Evolutionary conservation across 2,888 invertebrate species (phyloP).

Genomic region (Eristalinus sepulchralis): DNA sequence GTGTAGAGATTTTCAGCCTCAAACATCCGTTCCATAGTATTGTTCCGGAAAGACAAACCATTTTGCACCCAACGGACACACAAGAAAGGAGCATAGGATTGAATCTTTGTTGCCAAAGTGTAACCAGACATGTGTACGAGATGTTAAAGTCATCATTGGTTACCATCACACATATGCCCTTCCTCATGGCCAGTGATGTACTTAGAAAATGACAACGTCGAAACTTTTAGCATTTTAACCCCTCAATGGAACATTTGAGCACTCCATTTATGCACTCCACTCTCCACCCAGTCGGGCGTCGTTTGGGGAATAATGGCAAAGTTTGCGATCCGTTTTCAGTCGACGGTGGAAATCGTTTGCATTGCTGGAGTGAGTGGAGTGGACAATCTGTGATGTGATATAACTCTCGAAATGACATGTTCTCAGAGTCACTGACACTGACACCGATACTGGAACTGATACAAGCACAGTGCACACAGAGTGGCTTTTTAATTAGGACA

Average conservation of each 20-base stretch:
- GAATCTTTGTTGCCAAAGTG: conserved; percentile 69
- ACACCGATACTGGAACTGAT: conserved; percentile 33
- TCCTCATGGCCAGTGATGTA: conserved; percentile 1
- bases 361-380: conserved; percentile 23
- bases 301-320: conserved; percentile 57
- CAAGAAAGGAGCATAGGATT: conserved; percentile 31
- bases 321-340: conserved; percentile 48
- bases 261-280: conserved; percentile 3
- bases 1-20: conserved; percentile 60
- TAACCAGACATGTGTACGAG: conserved; percentile 69
- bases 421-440: conserved; percentile 61
- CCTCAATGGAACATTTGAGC: conserved; percentile 51
- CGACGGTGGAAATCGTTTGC: conserved; percentile 17
- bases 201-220: conserved; percentile 59
- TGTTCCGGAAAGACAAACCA: conserved; percentile 47
- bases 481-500: conserved; percentile 68
- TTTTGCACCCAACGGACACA: conserved; percentile 43
- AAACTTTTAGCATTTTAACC: conserved; percentile 62
- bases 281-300: neutral
- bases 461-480: conserved; percentile 24
- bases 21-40: conserved; percentile 52
- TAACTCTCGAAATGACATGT: conserved; percentile 62
- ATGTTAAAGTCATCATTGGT: conserved; percentile 67
- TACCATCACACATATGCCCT: conserved; percentile 12
- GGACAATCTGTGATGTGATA: conserved; percentile 5